These are phyloP conservation scores for Bombyx mandarina DNA, from an alignment of 1,140 invertebrate species.

Conservation along the genomic window DNA sequence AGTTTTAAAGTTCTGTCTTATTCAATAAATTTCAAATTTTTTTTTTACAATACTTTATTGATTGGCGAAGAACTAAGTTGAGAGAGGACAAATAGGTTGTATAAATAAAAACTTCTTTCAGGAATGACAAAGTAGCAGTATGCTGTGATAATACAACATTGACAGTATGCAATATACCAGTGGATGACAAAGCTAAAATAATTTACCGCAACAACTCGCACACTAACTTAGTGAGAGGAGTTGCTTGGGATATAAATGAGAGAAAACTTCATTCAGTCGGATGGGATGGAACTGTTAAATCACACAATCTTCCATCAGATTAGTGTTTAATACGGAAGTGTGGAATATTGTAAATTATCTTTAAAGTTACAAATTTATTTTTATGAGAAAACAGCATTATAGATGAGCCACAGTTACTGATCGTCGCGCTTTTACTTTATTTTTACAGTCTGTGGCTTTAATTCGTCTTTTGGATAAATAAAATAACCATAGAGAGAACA, in stretches of 20 bases:
- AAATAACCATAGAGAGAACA: no score
- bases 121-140: slow-evolving; percentile 44
- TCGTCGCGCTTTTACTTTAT: no score
- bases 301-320: slow-evolving; percentile 22
- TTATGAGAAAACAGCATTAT: no score
- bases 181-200: slow-evolving; percentile 28
- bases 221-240: slow-evolving; percentile 47
- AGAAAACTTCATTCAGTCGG: slow-evolving; percentile 47
- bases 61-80: background rate
- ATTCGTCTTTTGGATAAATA: no score
- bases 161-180: slow-evolving; percentile 38
- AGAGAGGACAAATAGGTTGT: background rate
- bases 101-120: slow-evolving; percentile 22
- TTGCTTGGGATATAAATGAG: slow-evolving; percentile 46
- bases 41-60: background rate
- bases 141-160: slow-evolving; percentile 64
- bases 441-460: no score
- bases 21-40: background rate
- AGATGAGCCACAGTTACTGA: no score
- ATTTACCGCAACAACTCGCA: slow-evolving; percentile 51
- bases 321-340: background rate
- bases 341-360: no score
- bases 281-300: slow-evolving; percentile 53
- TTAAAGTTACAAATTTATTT: no score
- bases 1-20: slow-evolving; percentile 11